phyloP scores from a whole-genome alignment of 2,113 vertebrate species.

The Nerophis lumbriciformis region DNA sequence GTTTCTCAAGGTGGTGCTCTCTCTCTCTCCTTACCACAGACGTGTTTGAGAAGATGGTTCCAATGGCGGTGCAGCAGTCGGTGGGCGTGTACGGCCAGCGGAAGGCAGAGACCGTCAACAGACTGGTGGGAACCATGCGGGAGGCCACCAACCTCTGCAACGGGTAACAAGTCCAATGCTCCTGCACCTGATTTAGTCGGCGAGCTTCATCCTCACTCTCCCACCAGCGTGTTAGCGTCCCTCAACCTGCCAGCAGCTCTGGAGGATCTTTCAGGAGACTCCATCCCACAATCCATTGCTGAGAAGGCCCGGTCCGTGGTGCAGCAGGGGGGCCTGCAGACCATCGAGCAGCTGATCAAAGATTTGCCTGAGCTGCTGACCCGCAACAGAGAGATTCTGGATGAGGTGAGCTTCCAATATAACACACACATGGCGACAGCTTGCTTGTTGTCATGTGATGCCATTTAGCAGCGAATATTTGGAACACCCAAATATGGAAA shows the following conservation, averaged over 20 bases:
- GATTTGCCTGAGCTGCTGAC: conserved; percentile 92
- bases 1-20: neutral
- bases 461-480: conserved; percentile 7
- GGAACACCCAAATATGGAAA: conserved; percentile 24
- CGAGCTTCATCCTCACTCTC: conserved; percentile 1
- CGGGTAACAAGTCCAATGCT: conserved; percentile 69
- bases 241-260: conserved; percentile 96
- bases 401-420: conserved; percentile 75
- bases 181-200: no score
- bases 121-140: conserved; percentile 89
- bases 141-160: conserved; percentile 95
- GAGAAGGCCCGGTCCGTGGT: conserved; percentile 86
- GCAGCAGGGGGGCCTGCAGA: conserved; percentile 90
- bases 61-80: conserved; percentile 89
- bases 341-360: conserved; percentile 89
- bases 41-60: conserved; percentile 98
- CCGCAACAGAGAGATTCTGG: conserved; percentile 93
- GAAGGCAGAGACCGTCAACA: conserved; percentile 88
- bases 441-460: conserved; percentile 24
- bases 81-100: conserved; percentile 85
- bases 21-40: conserved; percentile 62
- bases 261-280: conserved; percentile 94
- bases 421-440: conserved; percentile 14
- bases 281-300: conserved; percentile 90
- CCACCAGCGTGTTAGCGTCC: conserved; percentile 85